phyloP scores from a whole-genome alignment of 1,140 invertebrate genomes.

The Colletes gigas region DNA sequence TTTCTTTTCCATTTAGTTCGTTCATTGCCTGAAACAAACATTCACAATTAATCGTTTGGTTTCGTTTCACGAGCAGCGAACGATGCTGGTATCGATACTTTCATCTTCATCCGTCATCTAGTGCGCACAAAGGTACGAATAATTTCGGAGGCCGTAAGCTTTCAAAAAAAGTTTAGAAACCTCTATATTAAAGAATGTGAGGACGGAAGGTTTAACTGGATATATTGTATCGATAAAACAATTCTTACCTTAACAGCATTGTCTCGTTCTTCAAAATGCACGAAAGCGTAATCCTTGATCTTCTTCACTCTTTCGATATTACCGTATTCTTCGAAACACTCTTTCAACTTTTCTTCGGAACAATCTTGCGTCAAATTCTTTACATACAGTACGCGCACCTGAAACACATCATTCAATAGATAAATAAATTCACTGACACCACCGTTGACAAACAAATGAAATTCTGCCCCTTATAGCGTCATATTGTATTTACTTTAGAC shows the following conservation, averaged over 20 bases:
- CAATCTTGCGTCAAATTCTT: constrained; percentile 98
- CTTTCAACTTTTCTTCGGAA: constrained; percentile 97
- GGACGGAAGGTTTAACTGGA: no score
- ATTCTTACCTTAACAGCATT: constrained; percentile 91
- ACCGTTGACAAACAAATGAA: background rate
- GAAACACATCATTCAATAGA: constrained; percentile 37
- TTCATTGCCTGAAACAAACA: constrained; percentile 90
- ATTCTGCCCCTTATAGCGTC: background rate
- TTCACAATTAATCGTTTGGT: constrained; percentile 5
- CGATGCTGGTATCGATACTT: no score
- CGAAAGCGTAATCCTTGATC: constrained; percentile 99
- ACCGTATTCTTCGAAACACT: constrained; percentile 95
- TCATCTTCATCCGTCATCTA: no score
- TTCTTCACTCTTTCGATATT: constrained; percentile 99
- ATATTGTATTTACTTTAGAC: constrained; percentile 89
- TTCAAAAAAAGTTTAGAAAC: no score
- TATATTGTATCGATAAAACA: background rate
- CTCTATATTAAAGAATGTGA: no score
- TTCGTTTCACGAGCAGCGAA: no score
- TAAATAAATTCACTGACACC: background rate
- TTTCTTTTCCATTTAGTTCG: constrained; percentile 94
- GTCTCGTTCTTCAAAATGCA: constrained; percentile 99
- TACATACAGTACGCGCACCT: constrained; percentile 99
- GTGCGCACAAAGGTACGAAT: no score
- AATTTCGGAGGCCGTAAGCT: no score